Percentiles rank a stretch among this genome's conserved stretches.
Evolutionary conservation across 2,888 invertebrate species (phyloP).

Genomic region (Marronus borbonicus): DNA sequence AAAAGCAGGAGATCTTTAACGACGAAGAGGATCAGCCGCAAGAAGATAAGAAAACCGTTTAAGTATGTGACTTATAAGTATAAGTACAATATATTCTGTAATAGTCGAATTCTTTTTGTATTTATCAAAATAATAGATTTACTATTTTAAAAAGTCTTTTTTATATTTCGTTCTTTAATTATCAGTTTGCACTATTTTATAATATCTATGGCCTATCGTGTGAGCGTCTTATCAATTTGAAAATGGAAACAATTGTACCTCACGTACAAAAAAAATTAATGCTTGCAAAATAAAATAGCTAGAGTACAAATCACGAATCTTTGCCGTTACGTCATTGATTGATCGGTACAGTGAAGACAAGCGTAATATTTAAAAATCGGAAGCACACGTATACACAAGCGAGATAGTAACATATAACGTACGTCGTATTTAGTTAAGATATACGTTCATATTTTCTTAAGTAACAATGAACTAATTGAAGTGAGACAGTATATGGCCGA

Average conservation of each 20-base stretch:
- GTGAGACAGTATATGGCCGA: too few relatives aligned
- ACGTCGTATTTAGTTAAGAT: too few relatives aligned
- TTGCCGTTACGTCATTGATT: too few relatives aligned
- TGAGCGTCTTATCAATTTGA: not conserved
- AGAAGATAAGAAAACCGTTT: conserved; percentile 45
- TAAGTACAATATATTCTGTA: not conserved
- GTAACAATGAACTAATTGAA: too few relatives aligned
- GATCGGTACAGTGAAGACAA: too few relatives aligned
- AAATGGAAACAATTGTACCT: not conserved
- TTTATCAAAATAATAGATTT: not conserved
- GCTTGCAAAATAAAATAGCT: not conserved
- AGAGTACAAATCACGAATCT: too few relatives aligned
- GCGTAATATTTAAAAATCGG: too few relatives aligned
- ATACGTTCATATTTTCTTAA: too few relatives aligned
- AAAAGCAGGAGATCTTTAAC: conserved; percentile 21
- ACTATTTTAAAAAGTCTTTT: not conserved
- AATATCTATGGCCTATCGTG: not conserved
- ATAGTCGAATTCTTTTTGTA: not conserved
- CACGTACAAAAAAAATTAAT: too few relatives aligned
- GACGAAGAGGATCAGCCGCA: conserved; percentile 25
- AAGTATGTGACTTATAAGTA: not conserved
- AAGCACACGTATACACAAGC: too few relatives aligned
- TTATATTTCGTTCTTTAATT: not conserved
- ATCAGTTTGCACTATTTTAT: not conserved
- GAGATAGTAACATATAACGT: too few relatives aligned